These are phyloP conservation scores for Saguinus imperator DNA, from an alignment of 2,113 vertebrate species.

Conservation along the genomic window DNA sequence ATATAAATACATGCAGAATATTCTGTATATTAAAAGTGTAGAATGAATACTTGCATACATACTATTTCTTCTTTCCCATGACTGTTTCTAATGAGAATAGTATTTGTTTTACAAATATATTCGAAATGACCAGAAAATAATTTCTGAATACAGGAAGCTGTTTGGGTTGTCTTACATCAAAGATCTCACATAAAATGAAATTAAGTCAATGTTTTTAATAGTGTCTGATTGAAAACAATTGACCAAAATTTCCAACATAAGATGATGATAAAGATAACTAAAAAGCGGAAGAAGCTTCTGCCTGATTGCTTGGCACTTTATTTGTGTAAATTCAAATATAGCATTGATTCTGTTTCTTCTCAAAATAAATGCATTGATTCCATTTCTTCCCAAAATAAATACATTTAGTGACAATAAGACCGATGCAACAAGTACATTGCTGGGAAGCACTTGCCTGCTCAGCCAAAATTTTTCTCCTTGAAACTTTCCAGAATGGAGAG, in stretches of 20 bases:
- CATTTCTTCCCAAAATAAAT: neutral
- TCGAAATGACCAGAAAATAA: neutral
- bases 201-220: neutral
- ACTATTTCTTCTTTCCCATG: neutral
- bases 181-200: neutral
- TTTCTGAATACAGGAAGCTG: neutral
- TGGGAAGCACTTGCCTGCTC: neutral
- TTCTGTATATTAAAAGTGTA: neutral
- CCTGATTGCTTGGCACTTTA: neutral
- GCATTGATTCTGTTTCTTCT: neutral
- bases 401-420: neutral
- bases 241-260: neutral
- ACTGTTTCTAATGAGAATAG: neutral
- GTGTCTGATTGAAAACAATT: neutral
- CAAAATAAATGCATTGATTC: neutral
- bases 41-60: neutral
- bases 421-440: neutral
- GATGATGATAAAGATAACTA: neutral
- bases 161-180: neutral
- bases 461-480: neutral
- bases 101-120: neutral
- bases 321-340: constrained; percentile 17
- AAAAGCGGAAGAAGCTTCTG: neutral
- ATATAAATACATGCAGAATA: neutral
- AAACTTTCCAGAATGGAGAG: constrained; percentile 1